Conservation (phyloP, 2,888 invertebrate genomes). For the Entomobrya multifasciata region DNA sequence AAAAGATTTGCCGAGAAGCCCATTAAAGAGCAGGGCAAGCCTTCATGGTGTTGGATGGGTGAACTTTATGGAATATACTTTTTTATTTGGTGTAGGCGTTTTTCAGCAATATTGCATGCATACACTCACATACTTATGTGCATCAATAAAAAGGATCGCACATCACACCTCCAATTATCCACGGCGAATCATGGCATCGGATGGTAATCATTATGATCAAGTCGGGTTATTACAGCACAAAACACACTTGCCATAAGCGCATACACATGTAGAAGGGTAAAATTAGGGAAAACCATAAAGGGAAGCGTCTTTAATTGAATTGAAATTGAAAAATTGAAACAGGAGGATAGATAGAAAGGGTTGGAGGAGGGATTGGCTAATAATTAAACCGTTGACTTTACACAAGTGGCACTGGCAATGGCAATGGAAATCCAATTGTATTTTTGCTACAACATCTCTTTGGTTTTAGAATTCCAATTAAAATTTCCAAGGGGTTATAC, state of each 20-base stretch:
- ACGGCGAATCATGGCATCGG: constrained; percentile 4
- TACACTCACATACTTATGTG: neutral
- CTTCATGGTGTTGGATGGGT: neutral
- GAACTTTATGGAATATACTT: neutral
- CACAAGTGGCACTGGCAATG: no score
- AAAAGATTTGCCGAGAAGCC: no score
- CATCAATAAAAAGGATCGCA: constrained; percentile 25
- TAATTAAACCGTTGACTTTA: no score
- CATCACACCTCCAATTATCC: constrained; percentile 51
- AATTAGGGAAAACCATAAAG: constrained; percentile 23
- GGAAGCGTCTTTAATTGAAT: constrained; percentile 47
- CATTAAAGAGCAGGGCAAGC: no score
- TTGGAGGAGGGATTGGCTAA: neutral
- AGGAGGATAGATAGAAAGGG: no score
- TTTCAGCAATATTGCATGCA: neutral
- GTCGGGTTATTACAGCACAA: no score
- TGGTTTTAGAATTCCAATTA: no score
- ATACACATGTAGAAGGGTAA: neutral
- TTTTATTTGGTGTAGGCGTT: constrained; percentile 18
- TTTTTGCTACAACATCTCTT: no score
- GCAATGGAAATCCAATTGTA: no score
- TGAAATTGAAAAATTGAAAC: neutral
- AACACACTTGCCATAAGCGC: neutral
- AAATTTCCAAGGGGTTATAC: no score
- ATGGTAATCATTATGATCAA: no score